Percentiles rank a stretch among this genome's conserved stretches.
Evolutionary conservation across 1,140 invertebrate genomes (phyloP).

Genomic region (Drosophila sproati): DNA sequence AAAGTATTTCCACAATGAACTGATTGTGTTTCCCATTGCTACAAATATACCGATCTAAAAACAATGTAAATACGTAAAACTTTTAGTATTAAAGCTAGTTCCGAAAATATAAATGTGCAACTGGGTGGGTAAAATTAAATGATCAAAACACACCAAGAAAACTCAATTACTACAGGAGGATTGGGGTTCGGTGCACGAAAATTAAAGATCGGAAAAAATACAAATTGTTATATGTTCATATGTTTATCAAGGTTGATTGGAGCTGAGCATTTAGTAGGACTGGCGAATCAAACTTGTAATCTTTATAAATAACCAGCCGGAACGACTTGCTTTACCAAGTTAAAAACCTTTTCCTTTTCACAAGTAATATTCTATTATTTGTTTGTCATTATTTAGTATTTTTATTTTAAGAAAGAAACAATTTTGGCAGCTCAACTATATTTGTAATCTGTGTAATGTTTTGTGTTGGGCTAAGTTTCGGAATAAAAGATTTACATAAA

Average conservation of each 20-base stretch:
- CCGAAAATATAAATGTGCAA: no score
- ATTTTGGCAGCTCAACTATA: no score
- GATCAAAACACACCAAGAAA: no score
- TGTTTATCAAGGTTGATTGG: constrained; percentile 14
- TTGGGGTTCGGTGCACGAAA: constrained; percentile 37
- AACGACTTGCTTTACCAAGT: constrained; percentile 1
- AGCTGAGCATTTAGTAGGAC: neutral
- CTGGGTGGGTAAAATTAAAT: no score
- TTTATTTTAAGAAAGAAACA: no score
- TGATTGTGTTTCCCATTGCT: neutral
- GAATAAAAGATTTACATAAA: constrained; percentile 46
- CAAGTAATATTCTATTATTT: neutral
- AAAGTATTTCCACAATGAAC: constrained; percentile 6
- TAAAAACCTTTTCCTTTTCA: neutral
- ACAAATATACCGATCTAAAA: no score
- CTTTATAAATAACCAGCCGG: neutral
- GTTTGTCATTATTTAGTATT: neutral
- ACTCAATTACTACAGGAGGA: no score
- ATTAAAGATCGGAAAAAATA: constrained; percentile 23
- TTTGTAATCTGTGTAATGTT: no score
- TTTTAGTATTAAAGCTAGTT: no score
- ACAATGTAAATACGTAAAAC: no score
- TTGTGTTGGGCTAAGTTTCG: no score
- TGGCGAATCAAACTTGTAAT: neutral
- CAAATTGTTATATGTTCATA: constrained; percentile 10